Evolutionary conservation across 2,797 vertebrate species (phyloP), one percentile per base, ranked within the genome.

Genomic region (Carduelis carduelis): DNA sequence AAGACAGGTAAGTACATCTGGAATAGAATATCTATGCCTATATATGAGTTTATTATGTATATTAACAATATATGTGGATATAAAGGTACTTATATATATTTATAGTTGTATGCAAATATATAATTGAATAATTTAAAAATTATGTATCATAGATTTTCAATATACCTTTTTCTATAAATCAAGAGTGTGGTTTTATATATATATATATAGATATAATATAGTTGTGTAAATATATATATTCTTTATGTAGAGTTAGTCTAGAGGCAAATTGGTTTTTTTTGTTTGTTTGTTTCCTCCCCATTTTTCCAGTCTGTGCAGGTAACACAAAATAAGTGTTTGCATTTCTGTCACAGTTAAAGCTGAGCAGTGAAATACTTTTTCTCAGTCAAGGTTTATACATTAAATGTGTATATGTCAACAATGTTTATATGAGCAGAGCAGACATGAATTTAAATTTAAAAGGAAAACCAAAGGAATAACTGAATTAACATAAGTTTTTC

Each of bases 71-170:
- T 6, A 3, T 23, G 9, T 34, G 12, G 5, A 3, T 39, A 9
- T 11, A n/a, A 24, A 30, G 19, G 4, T 0, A 4, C 4, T 32
- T 32, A 8, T 19, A 12, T 9, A 3, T 61, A 23, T 22, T 37
- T 37, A 1, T 7, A 52, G 23, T 2, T 6, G 1, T 30, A 13
- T 70, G 18, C 5, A 55, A 63, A 16, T 32, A 3, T 23, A 4
- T 32, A 11, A 32, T 27, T 22, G 7, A 12, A 5, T n/a, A 7
- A 22, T 49, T 49, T 3, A 3, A 22, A 35, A n/a, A 4, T 4
- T 23, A 1, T 8, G 3, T 9, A 0, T n/a, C 8, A 11, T 35
- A 12, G 47, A 4, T 35, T 70, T 6, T 0, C 2, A 35, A 3
- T 27, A 10, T 9, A 3, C 0, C 3, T 41, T 43, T 70, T 49